Evolutionary conservation across 2,113 vertebrate species (phyloP).

Genomic region (Candoia aspera): DNA sequence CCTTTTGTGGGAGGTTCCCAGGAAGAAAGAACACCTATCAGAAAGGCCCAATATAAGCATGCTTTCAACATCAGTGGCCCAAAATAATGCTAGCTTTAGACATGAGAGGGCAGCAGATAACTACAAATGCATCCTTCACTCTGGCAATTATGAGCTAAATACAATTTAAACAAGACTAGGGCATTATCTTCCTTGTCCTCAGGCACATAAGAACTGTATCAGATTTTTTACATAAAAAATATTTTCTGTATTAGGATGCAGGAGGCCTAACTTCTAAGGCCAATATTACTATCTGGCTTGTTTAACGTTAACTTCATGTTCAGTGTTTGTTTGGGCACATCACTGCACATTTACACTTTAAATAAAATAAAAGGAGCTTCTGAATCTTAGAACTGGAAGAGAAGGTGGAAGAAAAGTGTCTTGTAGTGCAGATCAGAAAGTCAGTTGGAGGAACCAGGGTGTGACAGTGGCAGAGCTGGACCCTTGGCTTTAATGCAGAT

Average conservation of each 20-base stretch:
- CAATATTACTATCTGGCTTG: background rate
- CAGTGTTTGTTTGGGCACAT: slow-evolving; percentile 58
- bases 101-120: slow-evolving; percentile 54
- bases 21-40: background rate
- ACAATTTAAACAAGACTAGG: background rate
- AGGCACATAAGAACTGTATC: background rate
- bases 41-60: background rate
- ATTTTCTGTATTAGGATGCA: slow-evolving; percentile 3
- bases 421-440: slow-evolving; percentile 73
- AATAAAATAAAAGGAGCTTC: slow-evolving; percentile 49
- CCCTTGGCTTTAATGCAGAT: slow-evolving; percentile 56
- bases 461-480: slow-evolving; percentile 46
- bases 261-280: rapidly evolving
- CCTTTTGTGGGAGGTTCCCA: background rate
- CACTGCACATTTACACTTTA: slow-evolving; percentile 62
- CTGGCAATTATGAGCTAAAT: background rate
- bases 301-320: slow-evolving; percentile 36
- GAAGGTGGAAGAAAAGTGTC: slow-evolving; percentile 65
- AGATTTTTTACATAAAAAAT: background rate
- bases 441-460: slow-evolving; percentile 56
- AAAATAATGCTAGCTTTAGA: background rate
- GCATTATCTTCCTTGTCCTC: background rate
- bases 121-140: background rate
- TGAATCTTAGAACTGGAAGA: slow-evolving; percentile 45
- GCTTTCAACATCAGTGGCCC: background rate